A percentile compares a stretch with the other conserved stretches of the same genome.
These are phyloP conservation scores for Callaeas wilsoni DNA, from an alignment of 2,113 vertebrate species.

Conservation along the genomic window DNA sequence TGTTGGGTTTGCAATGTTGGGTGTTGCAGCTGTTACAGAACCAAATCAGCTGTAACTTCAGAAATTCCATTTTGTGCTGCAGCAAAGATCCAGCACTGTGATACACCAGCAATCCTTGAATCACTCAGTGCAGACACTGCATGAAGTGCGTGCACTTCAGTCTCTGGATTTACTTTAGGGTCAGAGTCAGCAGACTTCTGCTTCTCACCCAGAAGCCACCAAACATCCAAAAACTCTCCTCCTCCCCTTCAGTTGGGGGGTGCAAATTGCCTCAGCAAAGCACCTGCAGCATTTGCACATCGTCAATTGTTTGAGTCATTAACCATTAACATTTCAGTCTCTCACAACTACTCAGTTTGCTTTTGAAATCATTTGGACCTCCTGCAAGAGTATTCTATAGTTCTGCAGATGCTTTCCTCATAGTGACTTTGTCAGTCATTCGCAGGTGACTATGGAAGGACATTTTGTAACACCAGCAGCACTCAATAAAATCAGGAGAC, in stretches of 20 bases:
- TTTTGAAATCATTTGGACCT: not conserved
- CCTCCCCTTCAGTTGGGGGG: accelerated
- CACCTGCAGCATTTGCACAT: not conserved
- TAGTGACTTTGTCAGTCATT: not conserved
- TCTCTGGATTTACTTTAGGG: not conserved
- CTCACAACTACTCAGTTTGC: not conserved
- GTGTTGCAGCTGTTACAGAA: not conserved
- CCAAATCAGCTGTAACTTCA: not conserved
- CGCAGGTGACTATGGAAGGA: not conserved
- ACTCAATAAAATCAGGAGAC: not conserved
- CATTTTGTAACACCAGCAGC: not conserved
- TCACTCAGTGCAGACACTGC: not conserved
- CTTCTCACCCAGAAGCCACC: not conserved
- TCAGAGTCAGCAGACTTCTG: not conserved
- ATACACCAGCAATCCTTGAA: not conserved
- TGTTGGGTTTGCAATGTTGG: not conserved
- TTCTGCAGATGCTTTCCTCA: not conserved
- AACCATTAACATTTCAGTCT: not conserved
- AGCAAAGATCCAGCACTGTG: not conserved
- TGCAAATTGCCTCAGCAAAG: not conserved
- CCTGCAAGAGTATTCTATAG: not conserved
- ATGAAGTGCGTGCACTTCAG: accelerated
- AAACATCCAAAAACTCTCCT: not conserved
- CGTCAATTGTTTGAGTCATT: accelerated
- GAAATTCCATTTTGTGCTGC: not conserved